Conservation (phyloP, 1,140 invertebrate species). For the Lepidurus packardi region DNA sequence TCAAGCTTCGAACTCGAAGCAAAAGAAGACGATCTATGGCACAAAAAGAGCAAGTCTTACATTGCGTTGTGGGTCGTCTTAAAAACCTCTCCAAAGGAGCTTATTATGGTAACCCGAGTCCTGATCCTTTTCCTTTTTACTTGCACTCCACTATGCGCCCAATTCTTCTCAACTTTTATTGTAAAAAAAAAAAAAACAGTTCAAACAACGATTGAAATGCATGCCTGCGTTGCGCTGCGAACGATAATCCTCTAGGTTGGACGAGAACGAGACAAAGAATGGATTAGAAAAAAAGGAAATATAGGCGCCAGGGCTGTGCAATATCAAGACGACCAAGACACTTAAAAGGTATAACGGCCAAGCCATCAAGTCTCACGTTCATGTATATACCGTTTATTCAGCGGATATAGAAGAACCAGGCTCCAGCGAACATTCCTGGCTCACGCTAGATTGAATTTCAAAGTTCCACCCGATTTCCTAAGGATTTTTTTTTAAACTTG, state of each 20-base stretch:
- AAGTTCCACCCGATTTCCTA: not conserved
- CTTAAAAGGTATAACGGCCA: not conserved
- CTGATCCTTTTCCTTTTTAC: not conserved
- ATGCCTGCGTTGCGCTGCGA: constrained; percentile 6
- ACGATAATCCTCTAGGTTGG: not conserved
- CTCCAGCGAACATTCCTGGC: not conserved
- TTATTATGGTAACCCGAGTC: not conserved
- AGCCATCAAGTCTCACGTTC: not conserved
- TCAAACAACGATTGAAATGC: not conserved
- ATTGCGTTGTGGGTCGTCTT: too few species aligned
- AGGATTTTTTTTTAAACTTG: not conserved
- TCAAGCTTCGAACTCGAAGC: not conserved
- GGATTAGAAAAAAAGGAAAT: not conserved
- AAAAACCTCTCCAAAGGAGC: not conserved
- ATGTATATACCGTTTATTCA: not conserved
- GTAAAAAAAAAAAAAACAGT: not conserved
- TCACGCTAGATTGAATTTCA: constrained; percentile 16
- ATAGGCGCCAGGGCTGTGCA: not conserved
- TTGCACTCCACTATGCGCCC: not conserved
- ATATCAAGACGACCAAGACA: too few species aligned
- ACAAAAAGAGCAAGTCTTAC: too few species aligned
- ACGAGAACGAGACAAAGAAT: not conserved
- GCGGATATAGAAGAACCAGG: not conserved
- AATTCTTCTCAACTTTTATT: not conserved
- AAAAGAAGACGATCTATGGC: too few species aligned